Evolutionary conservation across 2,797 vertebrate genomes (phyloP), one percentile per base, ranked within the genome.

Genomic region (Siniperca scherzeri): DNA sequence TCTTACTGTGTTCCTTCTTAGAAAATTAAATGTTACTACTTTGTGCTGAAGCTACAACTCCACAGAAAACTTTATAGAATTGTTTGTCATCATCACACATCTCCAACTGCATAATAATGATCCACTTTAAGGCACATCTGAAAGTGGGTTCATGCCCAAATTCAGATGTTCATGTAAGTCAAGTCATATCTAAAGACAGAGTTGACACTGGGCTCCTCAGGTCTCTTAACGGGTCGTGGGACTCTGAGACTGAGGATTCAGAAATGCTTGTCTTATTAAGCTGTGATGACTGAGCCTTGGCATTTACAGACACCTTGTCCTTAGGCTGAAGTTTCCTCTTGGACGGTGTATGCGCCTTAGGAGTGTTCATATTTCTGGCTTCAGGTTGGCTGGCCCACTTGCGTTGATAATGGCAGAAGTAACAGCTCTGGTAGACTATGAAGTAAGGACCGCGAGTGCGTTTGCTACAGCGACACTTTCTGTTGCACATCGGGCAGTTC

Each of bases 391-490:
- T 81, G 68, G 68, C 74, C 83, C 84, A 86, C 70, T 80, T 82
- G 48, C 53, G 61, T 36, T 74, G 79, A 73, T 76, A 83, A 36
- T 77, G 61, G 57, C 81, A 83, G 68, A 65, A 88, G 61, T 82
- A 86, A 30, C 84, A 88, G 30, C 70, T 86, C 60, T 84, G 81
- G 69, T 88, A 74, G 60, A 74, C 77, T 27, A 80, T 73, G 3
- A 85, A 42, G 33, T 72, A 82, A 42, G 70, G 57, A 1, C 74
- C 60, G 0, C 2, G 38, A 0, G n/a, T 70, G 57, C 0, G 8
- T 70, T 83, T 85, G 1, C 0, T 50, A 22, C 80, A 78, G 80
- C 74, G 56, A 17, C 82, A 83, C 60, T 59, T 59, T 38, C 60
- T 83, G 55, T 77, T 33, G 36, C 83, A 89, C 69, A 64, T 48